Evolutionary conservation across 2,113 vertebrate genomes (phyloP), one percentile per base, ranked within the genome.

Genomic region (Ctenodactylus gundi): DNA sequence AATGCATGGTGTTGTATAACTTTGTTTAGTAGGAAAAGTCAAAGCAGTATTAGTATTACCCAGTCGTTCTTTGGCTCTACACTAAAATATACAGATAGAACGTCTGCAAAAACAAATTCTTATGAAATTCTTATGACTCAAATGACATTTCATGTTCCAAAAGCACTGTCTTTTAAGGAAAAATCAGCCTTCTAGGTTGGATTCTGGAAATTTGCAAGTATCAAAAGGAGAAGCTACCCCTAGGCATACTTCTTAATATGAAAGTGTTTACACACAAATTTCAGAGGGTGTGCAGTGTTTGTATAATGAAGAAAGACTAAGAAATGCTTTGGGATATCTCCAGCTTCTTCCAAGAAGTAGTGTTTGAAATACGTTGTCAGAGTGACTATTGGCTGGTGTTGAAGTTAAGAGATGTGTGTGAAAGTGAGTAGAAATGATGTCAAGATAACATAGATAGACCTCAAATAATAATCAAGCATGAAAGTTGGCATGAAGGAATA

Each of bases 1-100:
- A 96, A 90, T 77, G 53, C 96, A 95, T 97, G 97, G 51, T 39
- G 76, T 97, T 96, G 96, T 93, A 97, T 98, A 95, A 91, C 96
- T 95, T 97, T 96, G 96, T 97, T 97, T 87, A 91, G 93, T 90
- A 96, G 95, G 85, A 94, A 94, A 91, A 88, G 77, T 53, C 94
- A 97, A 76, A 85, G 55, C 87, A 88, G 67, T 92, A 75, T 58
- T 94, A 91, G 51, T 91, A 58, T 75, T 85, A 73, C 70, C 68
- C 67, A 84, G 31, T 82, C 72, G 11, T 23, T 95, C 95, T 97
- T 94, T 96, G 87, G 86, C 86, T 70, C 18, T 57, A 91, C 91
- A 25, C 39, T 87, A 88, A 51, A 96, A 41, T n/a, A 49, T 58
- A 31, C 62, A 93, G 90, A 73, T 55, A 60, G 76, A 91, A 86